Conservation (phyloP, 2,888 invertebrate genomes). For the Sepiola atlantica region DNA sequence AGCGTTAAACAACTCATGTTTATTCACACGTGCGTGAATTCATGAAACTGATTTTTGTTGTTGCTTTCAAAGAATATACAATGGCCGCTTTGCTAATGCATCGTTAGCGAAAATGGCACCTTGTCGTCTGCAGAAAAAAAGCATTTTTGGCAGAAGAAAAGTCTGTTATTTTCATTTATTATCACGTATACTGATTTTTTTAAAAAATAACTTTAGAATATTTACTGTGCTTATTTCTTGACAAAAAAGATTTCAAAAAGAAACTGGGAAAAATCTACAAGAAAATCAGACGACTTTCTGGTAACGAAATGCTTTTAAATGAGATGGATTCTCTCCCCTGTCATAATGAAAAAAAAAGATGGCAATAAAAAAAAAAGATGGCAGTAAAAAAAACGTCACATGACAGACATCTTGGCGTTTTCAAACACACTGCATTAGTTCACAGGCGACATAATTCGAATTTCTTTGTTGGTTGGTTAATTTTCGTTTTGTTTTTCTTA, state of each 20-base stretch:
- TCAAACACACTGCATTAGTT: neutral
- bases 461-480: neutral
- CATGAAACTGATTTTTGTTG: neutral
- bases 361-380: neutral
- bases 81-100: neutral
- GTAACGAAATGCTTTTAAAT: slow-evolving; percentile 32
- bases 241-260: neutral
- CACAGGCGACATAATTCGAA: neutral
- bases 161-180: neutral
- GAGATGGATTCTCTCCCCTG: slow-evolving; percentile 20
- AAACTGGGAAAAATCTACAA: neutral
- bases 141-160: neutral
- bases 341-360: neutral
- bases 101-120: neutral
- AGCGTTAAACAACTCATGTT: neutral
- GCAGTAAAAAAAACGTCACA: neutral
- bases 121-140: neutral
- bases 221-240: neutral
- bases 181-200: neutral
- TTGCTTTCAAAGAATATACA: neutral
- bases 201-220: neutral
- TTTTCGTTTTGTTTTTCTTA: neutral
- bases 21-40: neutral
- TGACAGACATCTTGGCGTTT: neutral
- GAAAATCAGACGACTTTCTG: neutral